Evolutionary conservation across 2,113 vertebrate genomes (phyloP).

Genomic region (Rhinopithecus roxellana): DNA sequence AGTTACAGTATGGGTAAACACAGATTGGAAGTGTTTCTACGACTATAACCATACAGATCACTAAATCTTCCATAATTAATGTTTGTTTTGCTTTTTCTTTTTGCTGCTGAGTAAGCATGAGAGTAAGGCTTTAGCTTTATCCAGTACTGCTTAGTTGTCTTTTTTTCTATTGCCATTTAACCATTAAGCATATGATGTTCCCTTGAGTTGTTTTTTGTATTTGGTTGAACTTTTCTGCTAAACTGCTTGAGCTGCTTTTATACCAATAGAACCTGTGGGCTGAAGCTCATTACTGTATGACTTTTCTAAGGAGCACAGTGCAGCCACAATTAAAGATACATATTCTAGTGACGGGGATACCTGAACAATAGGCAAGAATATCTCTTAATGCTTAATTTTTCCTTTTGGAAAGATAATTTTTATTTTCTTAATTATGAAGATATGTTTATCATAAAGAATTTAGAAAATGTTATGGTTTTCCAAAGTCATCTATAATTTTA

Average conservation of each 20-base stretch:
- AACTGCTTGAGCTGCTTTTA: not conserved
- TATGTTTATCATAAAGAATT: constrained; percentile 17
- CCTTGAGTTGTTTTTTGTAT: constrained; percentile 54
- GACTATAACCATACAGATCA: constrained; percentile 41
- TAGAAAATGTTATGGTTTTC: not conserved
- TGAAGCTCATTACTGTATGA: not conserved
- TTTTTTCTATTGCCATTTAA: not conserved
- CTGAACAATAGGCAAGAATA: not conserved
- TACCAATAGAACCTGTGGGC: not conserved
- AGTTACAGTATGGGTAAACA: constrained; percentile 71
- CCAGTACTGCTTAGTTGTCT: not conserved
- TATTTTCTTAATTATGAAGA: constrained; percentile 24
- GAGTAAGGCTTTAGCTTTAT: constrained; percentile 67
- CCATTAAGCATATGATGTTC: not conserved
- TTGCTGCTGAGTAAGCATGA: constrained; percentile 62
- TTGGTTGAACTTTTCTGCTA: constrained; percentile 44
- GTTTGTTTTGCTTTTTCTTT: constrained; percentile 61
- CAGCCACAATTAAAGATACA: not conserved
- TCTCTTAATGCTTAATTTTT: not conserved
- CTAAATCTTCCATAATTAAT: constrained; percentile 70
- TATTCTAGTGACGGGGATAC: not conserved
- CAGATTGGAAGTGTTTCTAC: constrained; percentile 57
- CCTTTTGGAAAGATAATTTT: not conserved
- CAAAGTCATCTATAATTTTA: not conserved
- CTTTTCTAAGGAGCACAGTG: not conserved